Conservation (phyloP, 2,888 invertebrate genomes). For the Oligia strigilis region DNA sequence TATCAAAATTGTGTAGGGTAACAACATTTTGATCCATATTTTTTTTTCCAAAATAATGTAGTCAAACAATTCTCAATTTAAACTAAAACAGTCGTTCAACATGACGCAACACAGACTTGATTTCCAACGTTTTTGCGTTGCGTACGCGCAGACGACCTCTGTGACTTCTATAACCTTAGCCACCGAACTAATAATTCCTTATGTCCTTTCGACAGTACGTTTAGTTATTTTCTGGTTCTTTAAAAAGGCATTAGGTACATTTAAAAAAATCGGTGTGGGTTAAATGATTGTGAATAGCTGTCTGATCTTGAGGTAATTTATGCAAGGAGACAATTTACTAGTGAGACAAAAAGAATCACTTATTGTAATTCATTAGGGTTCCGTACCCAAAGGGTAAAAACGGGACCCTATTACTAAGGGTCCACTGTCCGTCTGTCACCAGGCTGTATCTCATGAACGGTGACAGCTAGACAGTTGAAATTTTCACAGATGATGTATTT, state of each 20-base stretch:
- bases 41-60: neutral
- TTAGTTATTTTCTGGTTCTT: slow-evolving; percentile 47
- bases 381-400: too few species aligned
- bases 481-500: too few species aligned
- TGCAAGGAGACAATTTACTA: neutral
- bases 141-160: slow-evolving; percentile 63
- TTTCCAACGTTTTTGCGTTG: slow-evolving; percentile 60
- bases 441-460: too few species aligned
- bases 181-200: slow-evolving; percentile 59
- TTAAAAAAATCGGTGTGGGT: slow-evolving; percentile 38
- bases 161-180: slow-evolving; percentile 72
- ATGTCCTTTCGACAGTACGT: slow-evolving; percentile 58
- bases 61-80: neutral
- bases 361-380: neutral
- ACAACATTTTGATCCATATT: neutral
- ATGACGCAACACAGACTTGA: slow-evolving; percentile 26
- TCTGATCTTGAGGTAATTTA: slow-evolving; percentile 29
- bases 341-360: neutral
- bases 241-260: slow-evolving; percentile 36
- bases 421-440: too few species aligned
- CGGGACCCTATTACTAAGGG: too few species aligned
- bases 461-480: too few species aligned
- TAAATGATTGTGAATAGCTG: slow-evolving; percentile 21
- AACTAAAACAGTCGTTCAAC: neutral
- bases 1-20: neutral